phyloP scores from a whole-genome alignment of 2,797 vertebrate genomes.

The Anableps anableps region DNA sequence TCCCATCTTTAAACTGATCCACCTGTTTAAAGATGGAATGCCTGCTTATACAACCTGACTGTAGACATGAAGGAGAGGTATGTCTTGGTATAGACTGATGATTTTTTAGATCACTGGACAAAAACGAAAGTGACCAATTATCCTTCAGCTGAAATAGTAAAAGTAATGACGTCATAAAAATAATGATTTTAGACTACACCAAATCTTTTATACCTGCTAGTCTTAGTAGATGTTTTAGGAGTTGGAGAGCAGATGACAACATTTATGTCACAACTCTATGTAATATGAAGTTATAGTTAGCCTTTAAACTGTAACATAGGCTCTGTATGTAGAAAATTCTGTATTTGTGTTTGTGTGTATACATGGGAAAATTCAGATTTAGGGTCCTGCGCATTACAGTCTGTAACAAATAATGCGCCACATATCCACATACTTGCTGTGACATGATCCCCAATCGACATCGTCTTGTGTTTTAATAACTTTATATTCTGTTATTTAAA shows the following conservation, averaged over 20 bases:
- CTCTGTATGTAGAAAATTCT: neutral
- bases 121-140: neutral
- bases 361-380: too few species aligned
- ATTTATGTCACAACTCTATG: neutral
- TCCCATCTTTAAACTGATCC: constrained; percentile 5
- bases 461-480: too few species aligned
- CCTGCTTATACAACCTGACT: neutral
- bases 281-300: neutral
- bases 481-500: too few species aligned
- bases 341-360: too few species aligned
- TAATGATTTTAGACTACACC: neutral
- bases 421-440: too few species aligned
- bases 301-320: neutral
- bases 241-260: neutral
- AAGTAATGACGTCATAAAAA: too few species aligned
- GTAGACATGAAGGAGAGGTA: neutral
- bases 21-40: constrained; percentile 8
- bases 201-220: neutral
- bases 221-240: neutral
- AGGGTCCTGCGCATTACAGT: too few species aligned
- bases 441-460: too few species aligned
- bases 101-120: neutral
- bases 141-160: neutral
- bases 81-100: neutral
- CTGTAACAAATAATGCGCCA: too few species aligned